Conservation (phyloP, 2,113 vertebrate species). For the Phrynosoma platyrhinos region DNA sequence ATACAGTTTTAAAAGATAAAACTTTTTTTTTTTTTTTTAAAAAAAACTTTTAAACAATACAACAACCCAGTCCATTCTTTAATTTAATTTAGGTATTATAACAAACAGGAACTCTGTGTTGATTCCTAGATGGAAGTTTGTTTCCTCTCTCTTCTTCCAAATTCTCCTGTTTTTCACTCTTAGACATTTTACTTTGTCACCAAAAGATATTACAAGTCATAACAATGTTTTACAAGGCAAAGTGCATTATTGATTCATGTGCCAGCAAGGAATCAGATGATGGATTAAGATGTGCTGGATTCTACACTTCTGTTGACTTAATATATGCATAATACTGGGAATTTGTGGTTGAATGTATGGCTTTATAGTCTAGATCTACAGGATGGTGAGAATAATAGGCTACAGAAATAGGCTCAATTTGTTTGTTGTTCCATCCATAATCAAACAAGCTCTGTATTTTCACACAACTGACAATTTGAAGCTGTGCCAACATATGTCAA, state of each 20-base stretch:
- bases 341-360: constrained; percentile 42
- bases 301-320: constrained; percentile 31
- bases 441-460: background rate
- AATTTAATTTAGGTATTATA: too few relatives aligned
- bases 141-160: rapidly evolving
- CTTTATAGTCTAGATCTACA: background rate
- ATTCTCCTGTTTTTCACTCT: constrained; percentile 29
- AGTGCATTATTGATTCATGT: constrained; percentile 29
- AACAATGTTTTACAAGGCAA: constrained; percentile 56
- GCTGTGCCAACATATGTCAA: constrained; percentile 4
- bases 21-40: too few relatives aligned
- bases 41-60: too few relatives aligned
- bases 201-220: constrained; percentile 58
- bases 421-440: constrained; percentile 18
- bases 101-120: too few relatives aligned
- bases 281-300: constrained; percentile 39
- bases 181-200: constrained; percentile 49
- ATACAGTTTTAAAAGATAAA: too few relatives aligned
- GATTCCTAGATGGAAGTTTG: background rate
- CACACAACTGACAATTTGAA: background rate
- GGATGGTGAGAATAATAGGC: background rate
- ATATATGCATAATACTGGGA: constrained; percentile 22
- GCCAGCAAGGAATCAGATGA: constrained; percentile 34
- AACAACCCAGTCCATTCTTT: too few relatives aligned
- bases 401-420: constrained; percentile 24